Conservation (phyloP, 2,113 vertebrate species). For the Heterochromis multidens region DNA sequence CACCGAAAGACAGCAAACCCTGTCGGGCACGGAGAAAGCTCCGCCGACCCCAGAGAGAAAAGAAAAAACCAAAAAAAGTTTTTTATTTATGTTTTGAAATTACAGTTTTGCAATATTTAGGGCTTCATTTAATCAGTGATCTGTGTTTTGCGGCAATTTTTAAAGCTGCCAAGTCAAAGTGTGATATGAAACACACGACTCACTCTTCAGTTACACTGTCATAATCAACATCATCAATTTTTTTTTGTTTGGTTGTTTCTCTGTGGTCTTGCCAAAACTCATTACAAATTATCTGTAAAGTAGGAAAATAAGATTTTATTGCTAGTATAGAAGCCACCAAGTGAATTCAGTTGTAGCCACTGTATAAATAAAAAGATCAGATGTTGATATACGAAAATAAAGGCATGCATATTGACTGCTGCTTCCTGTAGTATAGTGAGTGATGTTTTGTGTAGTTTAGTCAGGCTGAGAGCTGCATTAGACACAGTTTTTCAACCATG, state of each 20-base stretch:
- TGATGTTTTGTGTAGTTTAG: not conserved
- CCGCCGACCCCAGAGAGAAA: not conserved
- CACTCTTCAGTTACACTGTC: not conserved
- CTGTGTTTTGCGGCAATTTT: not conserved
- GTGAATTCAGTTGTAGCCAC: not conserved
- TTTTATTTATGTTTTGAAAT: not conserved
- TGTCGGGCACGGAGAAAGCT: not conserved
- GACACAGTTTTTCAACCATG: not conserved
- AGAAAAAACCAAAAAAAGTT: not conserved
- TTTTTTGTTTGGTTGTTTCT: not conserved
- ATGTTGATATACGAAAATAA: not conserved
- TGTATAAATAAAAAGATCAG: not conserved
- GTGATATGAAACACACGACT: not conserved
- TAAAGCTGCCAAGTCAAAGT: not conserved
- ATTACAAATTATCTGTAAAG: not conserved
- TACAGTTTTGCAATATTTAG: not conserved
- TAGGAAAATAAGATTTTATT: not conserved
- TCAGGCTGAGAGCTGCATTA: not conserved
- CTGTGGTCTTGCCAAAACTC: not conserved
- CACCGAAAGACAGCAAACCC: not conserved
- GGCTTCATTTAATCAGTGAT: not conserved
- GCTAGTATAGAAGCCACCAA: not conserved
- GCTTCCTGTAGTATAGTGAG: not conserved
- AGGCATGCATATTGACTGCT: not conserved
- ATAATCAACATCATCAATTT: not conserved